A percentile compares a stretch with the other conserved stretches of the same genome.
phyloP scores from a whole-genome alignment of 2,113 vertebrate genomes.

The Opisthocomus hoazin region DNA sequence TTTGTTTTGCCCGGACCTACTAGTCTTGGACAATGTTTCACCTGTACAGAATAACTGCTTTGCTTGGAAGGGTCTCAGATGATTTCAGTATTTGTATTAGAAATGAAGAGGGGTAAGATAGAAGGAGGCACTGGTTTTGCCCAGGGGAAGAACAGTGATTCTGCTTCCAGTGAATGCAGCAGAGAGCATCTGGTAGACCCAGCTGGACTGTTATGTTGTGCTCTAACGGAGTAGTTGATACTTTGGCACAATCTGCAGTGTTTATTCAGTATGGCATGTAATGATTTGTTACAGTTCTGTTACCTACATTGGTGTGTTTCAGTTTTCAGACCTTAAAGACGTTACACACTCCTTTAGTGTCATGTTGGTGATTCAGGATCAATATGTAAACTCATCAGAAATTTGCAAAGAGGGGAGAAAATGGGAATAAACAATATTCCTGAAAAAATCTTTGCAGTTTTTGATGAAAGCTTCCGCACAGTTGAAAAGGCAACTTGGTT shows the following conservation, averaged over 20 bases:
- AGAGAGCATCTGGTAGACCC: neutral
- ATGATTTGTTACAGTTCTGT: neutral
- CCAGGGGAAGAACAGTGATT: neutral
- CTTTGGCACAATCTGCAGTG: neutral
- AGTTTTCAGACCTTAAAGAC: neutral
- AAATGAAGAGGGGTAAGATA: neutral
- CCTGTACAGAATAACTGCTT: neutral
- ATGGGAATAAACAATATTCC: neutral
- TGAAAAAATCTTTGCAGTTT: neutral
- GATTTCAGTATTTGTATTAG: neutral
- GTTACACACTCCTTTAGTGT: neutral
- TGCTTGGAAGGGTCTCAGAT: neutral
- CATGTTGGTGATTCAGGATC: neutral
- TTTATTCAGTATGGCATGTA: neutral
- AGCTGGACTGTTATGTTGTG: neutral
- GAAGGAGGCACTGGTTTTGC: neutral
- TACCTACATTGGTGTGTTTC: neutral
- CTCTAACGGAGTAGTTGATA: neutral
- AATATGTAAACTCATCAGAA: neutral
- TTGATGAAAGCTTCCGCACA: neutral
- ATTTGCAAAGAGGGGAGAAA: neutral
- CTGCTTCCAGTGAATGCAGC: neutral
- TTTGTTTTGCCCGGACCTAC: neutral
- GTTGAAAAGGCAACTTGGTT: neutral
- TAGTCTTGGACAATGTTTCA: neutral